Percentiles rank a stretch among this genome's conserved stretches.
phyloP scores from a whole-genome alignment of 2,113 vertebrate species.

The Diglossa brunneiventris region DNA sequence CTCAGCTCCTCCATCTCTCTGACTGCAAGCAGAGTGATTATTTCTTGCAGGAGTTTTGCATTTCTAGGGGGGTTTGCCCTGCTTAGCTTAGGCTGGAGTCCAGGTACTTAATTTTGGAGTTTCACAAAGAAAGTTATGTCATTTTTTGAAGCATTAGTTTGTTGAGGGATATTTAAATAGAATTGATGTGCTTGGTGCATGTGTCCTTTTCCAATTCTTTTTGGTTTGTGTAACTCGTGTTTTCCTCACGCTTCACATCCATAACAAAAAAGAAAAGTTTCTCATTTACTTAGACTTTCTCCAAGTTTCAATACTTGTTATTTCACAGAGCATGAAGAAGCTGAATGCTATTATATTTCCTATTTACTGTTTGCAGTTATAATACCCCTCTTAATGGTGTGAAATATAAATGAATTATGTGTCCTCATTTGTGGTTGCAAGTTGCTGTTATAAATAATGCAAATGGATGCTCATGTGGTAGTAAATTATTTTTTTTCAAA shows the following conservation, averaged over 20 bases:
- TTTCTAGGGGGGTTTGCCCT: rapidly evolving
- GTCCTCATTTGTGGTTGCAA: constrained; percentile 4
- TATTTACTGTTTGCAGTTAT: constrained; percentile 34
- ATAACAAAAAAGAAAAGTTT: constrained; percentile 3
- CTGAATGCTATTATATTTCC: constrained; percentile 43
- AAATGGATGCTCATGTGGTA: not conserved
- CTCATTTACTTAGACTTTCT: not conserved
- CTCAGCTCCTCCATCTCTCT: not conserved
- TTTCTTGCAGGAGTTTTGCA: not conserved
- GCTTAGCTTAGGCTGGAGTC: not conserved
- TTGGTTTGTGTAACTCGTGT: not conserved
- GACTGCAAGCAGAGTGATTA: not conserved
- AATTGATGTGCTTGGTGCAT: not conserved
- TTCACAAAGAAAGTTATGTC: not conserved
- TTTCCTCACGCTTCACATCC: not conserved
- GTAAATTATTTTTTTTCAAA: not conserved
- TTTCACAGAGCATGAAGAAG: constrained; percentile 35
- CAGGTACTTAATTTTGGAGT: not conserved
- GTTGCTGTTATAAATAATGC: constrained; percentile 16
- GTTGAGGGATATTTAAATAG: constrained; percentile 6
- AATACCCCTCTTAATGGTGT: constrained; percentile 46
- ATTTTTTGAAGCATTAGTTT: not conserved
- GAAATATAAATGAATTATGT: constrained; percentile 54
- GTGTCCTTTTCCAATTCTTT: not conserved
- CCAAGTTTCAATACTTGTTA: constrained; percentile 12